Percentiles rank a stretch among this genome's conserved stretches.
These are phyloP conservation scores for Zophobas atratus DNA, from an alignment of 1,140 invertebrate species.

Conservation along the genomic window DNA sequence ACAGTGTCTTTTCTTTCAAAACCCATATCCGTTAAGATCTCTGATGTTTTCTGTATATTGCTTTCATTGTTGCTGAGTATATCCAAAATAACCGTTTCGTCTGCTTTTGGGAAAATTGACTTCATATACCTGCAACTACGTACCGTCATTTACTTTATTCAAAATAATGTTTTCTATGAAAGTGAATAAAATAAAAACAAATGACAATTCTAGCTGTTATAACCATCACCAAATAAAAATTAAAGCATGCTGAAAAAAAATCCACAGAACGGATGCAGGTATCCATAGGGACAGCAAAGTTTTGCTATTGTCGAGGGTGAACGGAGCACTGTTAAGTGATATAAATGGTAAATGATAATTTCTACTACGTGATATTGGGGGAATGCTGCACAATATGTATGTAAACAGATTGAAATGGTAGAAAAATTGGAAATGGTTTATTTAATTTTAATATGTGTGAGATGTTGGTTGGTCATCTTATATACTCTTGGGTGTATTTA, in stretches of 20 bases:
- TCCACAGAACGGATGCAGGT: not conserved
- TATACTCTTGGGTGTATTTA: too few relatives aligned
- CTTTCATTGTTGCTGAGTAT: constrained; percentile 88
- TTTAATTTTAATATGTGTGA: too few relatives aligned
- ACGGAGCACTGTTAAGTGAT: too few relatives aligned
- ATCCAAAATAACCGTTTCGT: constrained; percentile 90
- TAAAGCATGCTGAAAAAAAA: constrained; percentile 6
- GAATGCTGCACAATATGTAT: too few relatives aligned
- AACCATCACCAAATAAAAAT: not conserved
- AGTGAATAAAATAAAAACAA: constrained; percentile 29
- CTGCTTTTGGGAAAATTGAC: constrained; percentile 91
- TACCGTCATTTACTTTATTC: constrained; percentile 46
- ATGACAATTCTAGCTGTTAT: not conserved
- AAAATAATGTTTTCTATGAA: not conserved
- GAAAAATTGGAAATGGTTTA: too few relatives aligned
- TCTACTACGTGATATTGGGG: too few relatives aligned
- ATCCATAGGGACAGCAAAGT: not conserved
- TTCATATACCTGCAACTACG: constrained; percentile 84
- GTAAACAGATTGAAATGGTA: too few relatives aligned
- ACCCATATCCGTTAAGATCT: constrained; percentile 83
- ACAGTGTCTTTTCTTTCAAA: constrained; percentile 83
- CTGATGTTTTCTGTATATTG: constrained; percentile 89
- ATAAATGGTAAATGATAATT: too few relatives aligned
- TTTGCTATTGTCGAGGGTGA: too few relatives aligned
- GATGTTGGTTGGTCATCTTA: too few relatives aligned